A percentile compares a stretch with the other conserved stretches of the same genome.
phyloP scores from a whole-genome alignment of 1,140 invertebrate genomes.

The Plectrocnemia conspersa region DNA sequence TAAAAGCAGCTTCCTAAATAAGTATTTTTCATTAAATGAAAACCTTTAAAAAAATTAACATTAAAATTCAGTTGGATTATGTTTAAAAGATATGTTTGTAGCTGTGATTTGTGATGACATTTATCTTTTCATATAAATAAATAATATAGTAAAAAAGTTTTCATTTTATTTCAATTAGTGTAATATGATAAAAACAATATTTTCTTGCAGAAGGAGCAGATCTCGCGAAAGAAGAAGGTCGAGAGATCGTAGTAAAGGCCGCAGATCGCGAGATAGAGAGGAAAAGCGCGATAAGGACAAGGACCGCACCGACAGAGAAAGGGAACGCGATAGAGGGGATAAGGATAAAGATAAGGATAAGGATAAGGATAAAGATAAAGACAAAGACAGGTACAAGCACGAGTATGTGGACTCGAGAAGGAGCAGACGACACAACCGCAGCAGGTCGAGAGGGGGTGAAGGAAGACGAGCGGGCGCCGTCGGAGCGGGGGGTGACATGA shows the following conservation, averaged over 20 bases:
- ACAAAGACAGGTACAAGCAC: slow-evolving; percentile 42
- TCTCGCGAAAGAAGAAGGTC: slow-evolving; percentile 52
- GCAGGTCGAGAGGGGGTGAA: slow-evolving; percentile 42
- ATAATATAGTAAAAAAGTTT: neutral
- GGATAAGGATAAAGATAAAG: slow-evolving; percentile 36
- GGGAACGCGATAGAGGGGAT: slow-evolving; percentile 39
- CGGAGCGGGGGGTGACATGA: slow-evolving; percentile 27
- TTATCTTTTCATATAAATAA: neutral
- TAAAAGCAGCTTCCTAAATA: too few species aligned
- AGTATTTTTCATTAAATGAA: too few species aligned
- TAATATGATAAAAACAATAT: neutral
- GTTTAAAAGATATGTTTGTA: neutral
- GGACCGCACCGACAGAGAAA: slow-evolving; percentile 42
- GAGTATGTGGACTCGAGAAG: slow-evolving; percentile 34
- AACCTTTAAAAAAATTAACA: too few species aligned
- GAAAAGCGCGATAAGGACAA: slow-evolving; percentile 40
- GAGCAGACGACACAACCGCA: slow-evolving; percentile 43
- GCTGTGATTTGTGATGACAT: neutral
- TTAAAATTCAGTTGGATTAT: neutral
- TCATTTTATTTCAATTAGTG: neutral
- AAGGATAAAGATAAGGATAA: slow-evolving; percentile 35
- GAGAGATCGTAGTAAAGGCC: slow-evolving; percentile 39
- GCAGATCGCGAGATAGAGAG: slow-evolving; percentile 39
- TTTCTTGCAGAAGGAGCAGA: slow-evolving; percentile 44
- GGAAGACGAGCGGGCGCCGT: slow-evolving; percentile 38